Base-by-base conservation (phyloP, 2,797 vertebrate genomes). In the Gymnothorax reevesii region DNA sequence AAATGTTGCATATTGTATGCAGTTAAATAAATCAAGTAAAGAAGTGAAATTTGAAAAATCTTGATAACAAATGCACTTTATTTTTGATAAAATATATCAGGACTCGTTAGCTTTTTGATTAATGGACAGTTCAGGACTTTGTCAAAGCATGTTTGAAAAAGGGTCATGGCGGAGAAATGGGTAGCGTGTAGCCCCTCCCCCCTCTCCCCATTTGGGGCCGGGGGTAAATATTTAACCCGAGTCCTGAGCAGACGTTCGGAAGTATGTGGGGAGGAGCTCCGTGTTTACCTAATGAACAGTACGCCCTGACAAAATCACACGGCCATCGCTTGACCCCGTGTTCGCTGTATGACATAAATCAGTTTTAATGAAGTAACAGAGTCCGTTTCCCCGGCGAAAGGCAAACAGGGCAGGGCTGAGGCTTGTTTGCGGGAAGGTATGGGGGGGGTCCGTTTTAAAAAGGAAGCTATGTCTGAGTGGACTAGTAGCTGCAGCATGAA, bases 341-440 rank as follows among this genome's bases (percentile, higher is more conserved):
- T 42, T 80, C 86, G 71, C 90, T 91, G 69, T 59, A 92, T 91
- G 91, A 91, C 91, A 90, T 90, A 90, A 89, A 86, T 88, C 88
- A 86, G 62, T 85, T 90, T 94, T 95, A 94, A 95, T 95, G 93
- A 94, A 93, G 89, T 88, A 91, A 89, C 82, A 88, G 86, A 83
- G 82, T 84, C 69, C n/a, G 91, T 93, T 93, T 91, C 94, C 93
- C 93, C 89, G 92, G 91, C 92, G 92, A 94, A 92, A 89, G 85
- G 84, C 92, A 94, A 94, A 90, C 88, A 88, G 66, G 22, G 85
- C 85, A 84, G 15, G 90, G 88, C 86, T 6, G 20, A 89, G 90
- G 88, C 82, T 90, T 91, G 86, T 49, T 86, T 71, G 83, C 84
- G 83, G 12, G 66, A 15, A 71, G 55, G 57, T 71, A 33, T 22